A percentile compares a stretch with the other conserved stretches of the same genome.
Conservation (phyloP, 2,113 vertebrate species). For the Oxygymnocypris stewartii region DNA sequence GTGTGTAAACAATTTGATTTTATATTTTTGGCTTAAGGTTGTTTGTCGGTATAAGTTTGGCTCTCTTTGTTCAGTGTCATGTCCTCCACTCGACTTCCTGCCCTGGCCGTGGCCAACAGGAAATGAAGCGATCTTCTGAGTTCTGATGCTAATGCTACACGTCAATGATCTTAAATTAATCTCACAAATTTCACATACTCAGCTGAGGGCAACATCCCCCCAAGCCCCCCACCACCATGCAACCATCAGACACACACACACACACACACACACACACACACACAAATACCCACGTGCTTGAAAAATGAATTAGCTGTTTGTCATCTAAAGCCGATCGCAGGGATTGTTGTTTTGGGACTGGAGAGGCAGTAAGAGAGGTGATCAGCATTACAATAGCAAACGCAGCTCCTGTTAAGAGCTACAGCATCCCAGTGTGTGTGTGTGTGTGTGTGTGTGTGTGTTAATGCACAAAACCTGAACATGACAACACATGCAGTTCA, state of each 20-base stretch:
- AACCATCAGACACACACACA: slow-evolving; percentile 57
- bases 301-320: slow-evolving; percentile 81
- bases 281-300: slow-evolving; percentile 48
- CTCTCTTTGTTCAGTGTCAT: slow-evolving; percentile 27
- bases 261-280: too few relatives aligned
- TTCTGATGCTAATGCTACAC: slow-evolving; percentile 76
- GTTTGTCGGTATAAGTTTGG: neutral
- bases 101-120: slow-evolving; percentile 73
- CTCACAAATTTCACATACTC: slow-evolving; percentile 70
- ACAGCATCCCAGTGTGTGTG: neutral
- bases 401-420: neutral
- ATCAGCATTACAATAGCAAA: slow-evolving; percentile 24
- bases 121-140: slow-evolving; percentile 76
- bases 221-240: too few relatives aligned
- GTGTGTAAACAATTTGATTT: neutral
- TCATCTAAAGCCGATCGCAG: slow-evolving; percentile 71
- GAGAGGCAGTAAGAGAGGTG: slow-evolving; percentile 11
- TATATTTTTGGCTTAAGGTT: neutral
- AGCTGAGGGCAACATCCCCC: slow-evolving; percentile 72
- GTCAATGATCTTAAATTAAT: slow-evolving; percentile 78
- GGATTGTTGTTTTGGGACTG: slow-evolving; percentile 57
- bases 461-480: neutral
- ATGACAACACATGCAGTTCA: neutral
- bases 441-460: too few relatives aligned
- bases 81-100: slow-evolving; percentile 62